Percentiles rank a stretch among this genome's conserved stretches.
Conservation (phyloP, 2,888 invertebrate species). For the Agonum fuliginosum region DNA sequence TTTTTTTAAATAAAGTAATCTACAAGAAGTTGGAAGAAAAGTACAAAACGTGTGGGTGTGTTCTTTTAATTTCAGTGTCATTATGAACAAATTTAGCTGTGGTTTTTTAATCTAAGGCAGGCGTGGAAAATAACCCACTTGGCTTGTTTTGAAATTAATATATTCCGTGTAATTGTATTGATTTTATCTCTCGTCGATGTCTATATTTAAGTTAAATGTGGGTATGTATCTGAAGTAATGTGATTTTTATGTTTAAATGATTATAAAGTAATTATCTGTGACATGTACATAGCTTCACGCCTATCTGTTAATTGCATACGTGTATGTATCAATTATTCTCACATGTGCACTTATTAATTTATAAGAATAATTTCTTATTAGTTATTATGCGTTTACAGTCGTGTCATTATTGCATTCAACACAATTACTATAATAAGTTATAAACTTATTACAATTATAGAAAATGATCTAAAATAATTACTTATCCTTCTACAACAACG, state of each 20-base stretch:
- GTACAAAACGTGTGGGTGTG: no score
- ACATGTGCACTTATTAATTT: no score
- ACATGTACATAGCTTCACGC: conserved; percentile 18
- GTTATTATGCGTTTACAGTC: no score
- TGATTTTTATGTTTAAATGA: conserved; percentile 12
- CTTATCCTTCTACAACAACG: no score
- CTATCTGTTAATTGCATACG: conserved; percentile 6
- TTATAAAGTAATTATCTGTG: conserved; percentile 33
- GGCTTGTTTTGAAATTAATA: conserved; percentile 19
- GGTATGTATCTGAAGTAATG: conserved; percentile 4
- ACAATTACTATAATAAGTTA: no score
- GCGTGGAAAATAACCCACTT: conserved; percentile 19
- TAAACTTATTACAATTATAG: no score
- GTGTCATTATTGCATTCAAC: no score
- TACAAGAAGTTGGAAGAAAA: no score
- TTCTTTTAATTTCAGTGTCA: background rate
- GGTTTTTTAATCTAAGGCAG: conserved; percentile 30
- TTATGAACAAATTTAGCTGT: conserved; percentile 4
- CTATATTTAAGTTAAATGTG: conserved; percentile 3
- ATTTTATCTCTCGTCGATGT: conserved; percentile 19
- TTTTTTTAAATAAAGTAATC: no score
- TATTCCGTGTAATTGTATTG: conserved; percentile 23
- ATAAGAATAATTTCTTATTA: conserved; percentile 1
- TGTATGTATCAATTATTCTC: conserved; percentile 24
- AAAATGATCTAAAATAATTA: no score